phyloP scores from a whole-genome alignment of 92 coral and sea anemone genomes.

The Ricordea florida region DNA sequence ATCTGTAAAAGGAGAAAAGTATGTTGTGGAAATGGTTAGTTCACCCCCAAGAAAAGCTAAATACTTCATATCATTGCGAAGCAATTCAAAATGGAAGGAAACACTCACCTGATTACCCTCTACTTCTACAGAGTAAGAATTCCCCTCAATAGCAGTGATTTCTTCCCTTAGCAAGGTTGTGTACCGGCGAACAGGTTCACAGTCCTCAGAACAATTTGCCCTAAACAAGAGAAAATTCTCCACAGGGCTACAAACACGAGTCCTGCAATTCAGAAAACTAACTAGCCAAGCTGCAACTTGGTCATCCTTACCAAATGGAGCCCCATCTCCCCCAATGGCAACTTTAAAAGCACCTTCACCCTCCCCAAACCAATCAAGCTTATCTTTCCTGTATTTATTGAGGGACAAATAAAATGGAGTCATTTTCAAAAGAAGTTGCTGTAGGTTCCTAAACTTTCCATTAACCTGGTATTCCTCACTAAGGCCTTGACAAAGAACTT shows the following conservation, averaged over 20 bases:
- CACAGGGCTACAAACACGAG: too few species aligned
- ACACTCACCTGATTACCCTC: slow-evolving; percentile 29
- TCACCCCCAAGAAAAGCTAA: slow-evolving; percentile 59
- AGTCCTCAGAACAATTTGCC: too few species aligned
- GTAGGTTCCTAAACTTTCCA: too few species aligned
- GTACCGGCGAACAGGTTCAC: slow-evolving; percentile 42
- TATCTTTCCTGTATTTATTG: slow-evolving; percentile 27
- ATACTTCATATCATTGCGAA: too few species aligned
- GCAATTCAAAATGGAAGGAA: too few species aligned
- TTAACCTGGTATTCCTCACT: slow-evolving; percentile 13
- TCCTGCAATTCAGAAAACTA: slow-evolving; percentile 22
- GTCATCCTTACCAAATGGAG: too few species aligned
- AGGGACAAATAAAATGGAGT: slow-evolving; percentile 30
- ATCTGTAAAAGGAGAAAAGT: slow-evolving; percentile 73
- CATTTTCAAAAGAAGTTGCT: too few species aligned
- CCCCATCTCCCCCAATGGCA: slow-evolving; percentile 7
- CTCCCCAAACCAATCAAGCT: too few species aligned
- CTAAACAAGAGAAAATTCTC: too few species aligned
- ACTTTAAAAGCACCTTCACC: slow-evolving; percentile 18
- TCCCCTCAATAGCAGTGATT: slow-evolving; percentile 31
- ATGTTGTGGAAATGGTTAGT: slow-evolving; percentile 50
- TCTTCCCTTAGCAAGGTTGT: slow-evolving; percentile 29
- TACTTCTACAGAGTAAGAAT: slow-evolving; percentile 23
- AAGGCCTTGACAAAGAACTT: slow-evolving; percentile 20
- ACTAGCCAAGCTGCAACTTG: too few species aligned